Evolutionary conservation across 2,888 invertebrate species (phyloP).

Genomic region (Mongoloraphidia duomilia): DNA sequence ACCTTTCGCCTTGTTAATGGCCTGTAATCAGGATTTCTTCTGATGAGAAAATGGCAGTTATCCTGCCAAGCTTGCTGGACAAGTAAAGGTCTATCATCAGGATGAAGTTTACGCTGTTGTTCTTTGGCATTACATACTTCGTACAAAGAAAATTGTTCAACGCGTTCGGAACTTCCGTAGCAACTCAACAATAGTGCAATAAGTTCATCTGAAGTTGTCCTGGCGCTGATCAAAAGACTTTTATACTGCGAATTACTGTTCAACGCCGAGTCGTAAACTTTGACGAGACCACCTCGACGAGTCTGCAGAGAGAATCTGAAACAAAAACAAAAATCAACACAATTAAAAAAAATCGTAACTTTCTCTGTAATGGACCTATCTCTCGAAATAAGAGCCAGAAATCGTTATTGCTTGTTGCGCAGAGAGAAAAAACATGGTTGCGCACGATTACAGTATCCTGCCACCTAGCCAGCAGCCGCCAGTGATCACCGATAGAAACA

Average conservation of each 20-base stretch:
- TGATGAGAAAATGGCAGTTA: slow-evolving; percentile 65
- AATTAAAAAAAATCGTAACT: background rate
- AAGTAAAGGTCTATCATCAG: slow-evolving; percentile 69
- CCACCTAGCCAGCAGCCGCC: no score
- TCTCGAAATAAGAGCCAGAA: no score
- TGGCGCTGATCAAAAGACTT: slow-evolving; percentile 74
- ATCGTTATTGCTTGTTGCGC: no score
- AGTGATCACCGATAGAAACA: no score
- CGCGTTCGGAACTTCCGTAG: slow-evolving; percentile 68
- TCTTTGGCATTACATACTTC: slow-evolving; percentile 67
- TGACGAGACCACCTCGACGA: slow-evolving; percentile 78
- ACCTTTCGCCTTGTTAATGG: slow-evolving; percentile 38
- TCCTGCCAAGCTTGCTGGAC: slow-evolving; percentile 65
- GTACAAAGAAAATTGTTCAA: slow-evolving; percentile 76
- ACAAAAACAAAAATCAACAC: slow-evolving; percentile 17
- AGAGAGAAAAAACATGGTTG: no score
- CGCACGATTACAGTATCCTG: no score
- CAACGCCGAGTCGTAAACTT: slow-evolving; percentile 81
- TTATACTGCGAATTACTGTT: slow-evolving; percentile 89
- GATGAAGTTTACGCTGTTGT: slow-evolving; percentile 77
- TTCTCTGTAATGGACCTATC: no score
- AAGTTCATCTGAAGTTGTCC: slow-evolving; percentile 79
- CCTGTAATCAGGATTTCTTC: slow-evolving; percentile 65
- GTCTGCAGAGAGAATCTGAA: slow-evolving; percentile 74
- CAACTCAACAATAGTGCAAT: slow-evolving; percentile 71